Evolutionary conservation across 2,888 invertebrate species (phyloP).

Genomic region (Stenodera caucasica): DNA sequence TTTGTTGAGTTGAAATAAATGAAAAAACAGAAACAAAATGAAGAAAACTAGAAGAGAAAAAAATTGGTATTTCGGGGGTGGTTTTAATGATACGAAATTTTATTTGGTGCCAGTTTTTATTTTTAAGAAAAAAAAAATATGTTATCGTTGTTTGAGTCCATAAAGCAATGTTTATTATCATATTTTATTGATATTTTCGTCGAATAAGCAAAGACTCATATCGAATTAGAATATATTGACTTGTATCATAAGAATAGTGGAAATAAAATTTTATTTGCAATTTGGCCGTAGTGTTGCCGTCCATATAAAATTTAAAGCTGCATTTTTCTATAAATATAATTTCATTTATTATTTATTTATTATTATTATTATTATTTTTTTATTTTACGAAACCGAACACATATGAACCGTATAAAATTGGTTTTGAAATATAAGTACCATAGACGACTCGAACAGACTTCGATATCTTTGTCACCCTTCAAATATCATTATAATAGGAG

Average conservation of each 20-base stretch:
- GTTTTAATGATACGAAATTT: conserved; percentile 14
- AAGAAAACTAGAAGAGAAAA: background rate
- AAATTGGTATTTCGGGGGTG: conserved; percentile 4
- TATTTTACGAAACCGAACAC: conserved; percentile 30
- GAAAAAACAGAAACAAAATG: background rate
- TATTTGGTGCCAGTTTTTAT: conserved; percentile 11
- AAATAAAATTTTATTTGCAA: conserved; percentile 50
- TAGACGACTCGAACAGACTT: conserved; percentile 49
- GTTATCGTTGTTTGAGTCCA: conserved; percentile 41
- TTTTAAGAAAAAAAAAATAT: conserved; percentile 35
- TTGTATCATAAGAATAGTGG: conserved; percentile 33
- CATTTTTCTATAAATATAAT: conserved; percentile 32
- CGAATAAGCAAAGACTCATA: conserved; percentile 44
- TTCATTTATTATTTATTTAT: conserved; percentile 2
- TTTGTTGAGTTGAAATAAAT: conserved; percentile 12
- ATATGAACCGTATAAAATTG: conserved; percentile 55
- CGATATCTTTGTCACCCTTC: conserved; percentile 54
- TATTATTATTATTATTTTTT: too few species aligned
- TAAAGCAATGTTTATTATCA: conserved; percentile 44
- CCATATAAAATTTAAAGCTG: conserved; percentile 47
- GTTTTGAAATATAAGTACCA: conserved; percentile 52
- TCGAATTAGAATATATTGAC: conserved; percentile 43
- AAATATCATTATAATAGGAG: conserved; percentile 50
- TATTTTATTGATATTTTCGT: conserved; percentile 45
- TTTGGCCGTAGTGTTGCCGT: conserved; percentile 30